Evolutionary conservation across 2,113 vertebrate species (phyloP).

Genomic region (Pedionomus torquatus): DNA sequence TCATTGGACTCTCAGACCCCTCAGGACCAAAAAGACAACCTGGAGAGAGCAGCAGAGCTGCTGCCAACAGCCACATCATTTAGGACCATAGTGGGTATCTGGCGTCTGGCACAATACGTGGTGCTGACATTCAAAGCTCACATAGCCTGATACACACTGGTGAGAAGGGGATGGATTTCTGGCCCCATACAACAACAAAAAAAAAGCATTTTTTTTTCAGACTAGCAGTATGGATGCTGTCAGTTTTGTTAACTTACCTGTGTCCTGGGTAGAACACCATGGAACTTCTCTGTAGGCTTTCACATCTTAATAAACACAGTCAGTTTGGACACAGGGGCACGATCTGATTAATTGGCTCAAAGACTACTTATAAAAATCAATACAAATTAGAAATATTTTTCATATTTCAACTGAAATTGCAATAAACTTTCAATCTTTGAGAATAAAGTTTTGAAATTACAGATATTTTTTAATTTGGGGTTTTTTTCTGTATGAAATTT

Average conservation of each 20-base stretch:
- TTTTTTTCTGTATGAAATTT: background rate
- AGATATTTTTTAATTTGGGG: background rate
- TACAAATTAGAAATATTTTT: background rate
- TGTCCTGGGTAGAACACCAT: background rate
- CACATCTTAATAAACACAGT: background rate
- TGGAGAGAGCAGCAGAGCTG: background rate
- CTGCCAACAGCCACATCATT: background rate
- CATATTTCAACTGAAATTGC: background rate
- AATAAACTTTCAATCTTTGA: background rate
- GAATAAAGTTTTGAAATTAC: background rate
- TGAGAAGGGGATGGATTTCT: background rate
- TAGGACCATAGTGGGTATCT: background rate
- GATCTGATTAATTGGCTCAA: background rate
- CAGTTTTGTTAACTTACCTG: background rate
- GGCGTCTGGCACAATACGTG: rapidly evolving
- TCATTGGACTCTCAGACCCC: background rate
- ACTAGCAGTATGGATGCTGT: background rate
- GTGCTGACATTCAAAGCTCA: background rate
- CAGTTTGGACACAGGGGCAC: background rate
- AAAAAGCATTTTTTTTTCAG: background rate
- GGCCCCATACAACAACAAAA: background rate
- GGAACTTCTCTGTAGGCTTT: background rate
- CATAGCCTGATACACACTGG: rapidly evolving
- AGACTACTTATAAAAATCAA: background rate
- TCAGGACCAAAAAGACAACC: background rate